Base-by-base conservation (phyloP, 2,888 invertebrate genomes). In the Lycocerus yunnanus region DNA sequence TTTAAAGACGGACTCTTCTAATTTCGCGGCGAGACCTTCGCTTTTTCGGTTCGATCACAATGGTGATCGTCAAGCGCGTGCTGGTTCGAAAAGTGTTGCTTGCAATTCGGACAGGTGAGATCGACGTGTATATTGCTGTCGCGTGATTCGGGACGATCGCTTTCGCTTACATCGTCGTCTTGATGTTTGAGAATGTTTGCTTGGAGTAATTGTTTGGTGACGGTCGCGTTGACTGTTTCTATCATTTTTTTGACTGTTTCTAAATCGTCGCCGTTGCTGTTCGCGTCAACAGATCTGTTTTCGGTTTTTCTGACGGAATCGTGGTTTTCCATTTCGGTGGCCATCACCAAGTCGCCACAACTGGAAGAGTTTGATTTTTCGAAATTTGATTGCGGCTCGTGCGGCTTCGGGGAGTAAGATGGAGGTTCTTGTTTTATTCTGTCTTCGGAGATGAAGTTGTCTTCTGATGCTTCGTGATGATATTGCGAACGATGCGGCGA, bases 21-120 rank as follows among this genome's bases (percentile, higher is more conserved):
- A 89, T 84, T 94, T 94, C 60, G 94, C 93, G n/a, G 93, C 92
- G 77, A 93, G 86, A n/a, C 93, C 92, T 87, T 94, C 93, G 80
- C 92, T 92, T 84, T 91, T 80, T 91, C 90, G 80, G 91, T 91
- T 16, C 90, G 85, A 69, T 91, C 88, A 83, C 92, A 93, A 82
- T 95, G 94, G 82, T 95, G 95, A 81, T 94, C 93, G 81, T 93
- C 88, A 73, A 93, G 85, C 76, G 91, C 91, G 60, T 88, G 89
- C 78, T 89, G 90, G 80, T 88, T 90, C 77, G 88, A 89, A 81
- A 92, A 93, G 27, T 86, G 85, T 78, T 89, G 88, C 79, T 90
- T 89, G 83, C 93, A 93, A 81, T 89, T 90, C 67, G 86, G 85
- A 85, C 93, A 93, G 76, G 88, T 89, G 69, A 89, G 84, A 63